Evolutionary conservation across 2,888 invertebrate genomes (phyloP), one percentile per base, ranked within the genome.

Genomic region (Oligia fasciuncula): DNA sequence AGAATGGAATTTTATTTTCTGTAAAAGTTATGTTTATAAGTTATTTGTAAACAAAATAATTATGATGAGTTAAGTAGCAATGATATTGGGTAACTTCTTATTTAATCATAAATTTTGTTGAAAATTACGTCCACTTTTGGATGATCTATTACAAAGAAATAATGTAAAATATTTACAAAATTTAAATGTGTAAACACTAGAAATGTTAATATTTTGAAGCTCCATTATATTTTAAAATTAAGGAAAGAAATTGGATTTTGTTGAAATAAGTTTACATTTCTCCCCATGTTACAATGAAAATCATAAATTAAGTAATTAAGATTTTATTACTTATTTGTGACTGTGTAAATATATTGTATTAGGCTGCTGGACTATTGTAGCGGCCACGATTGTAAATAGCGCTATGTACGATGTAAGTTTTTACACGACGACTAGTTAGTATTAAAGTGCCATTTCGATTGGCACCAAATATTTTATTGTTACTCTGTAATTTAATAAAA

Each of bases 401-500:
- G 85, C 87, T 92, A 89, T 89, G 83, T 91, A 89, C 87, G 88
- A 90, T 92, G 90, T 94, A 94, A 94, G 91, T 95, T 96, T 96
- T 95, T 96, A 96, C 95, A 94, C 92, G 87, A 92, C 89, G 82
- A 87, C 73, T 88, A 87, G 85, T 90, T 94, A 92, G 91, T 90
- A 86, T 93, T 93, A 85, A 86, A 93, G 94, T 95, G 96, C 96
- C 95, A 96, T 95, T 93, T 91, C 91, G 89, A 84, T 90, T 92
- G 96, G 95, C 94, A 91, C 91, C 84, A 90, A 90, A 91, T 93
- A 93, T 93, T 94, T 92, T 94, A 94, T 92, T 94, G 95, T 95
- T 95, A 95, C 94, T 95, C 93, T 93, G 91, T 94, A 93, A 88
- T 93, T 92, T 91, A 94, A 94, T 93, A 93, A 94, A 93, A 91